Percentiles rank a stretch among this genome's conserved stretches.
Conservation (phyloP, 2,797 vertebrate genomes). For the Betta splendens region DNA sequence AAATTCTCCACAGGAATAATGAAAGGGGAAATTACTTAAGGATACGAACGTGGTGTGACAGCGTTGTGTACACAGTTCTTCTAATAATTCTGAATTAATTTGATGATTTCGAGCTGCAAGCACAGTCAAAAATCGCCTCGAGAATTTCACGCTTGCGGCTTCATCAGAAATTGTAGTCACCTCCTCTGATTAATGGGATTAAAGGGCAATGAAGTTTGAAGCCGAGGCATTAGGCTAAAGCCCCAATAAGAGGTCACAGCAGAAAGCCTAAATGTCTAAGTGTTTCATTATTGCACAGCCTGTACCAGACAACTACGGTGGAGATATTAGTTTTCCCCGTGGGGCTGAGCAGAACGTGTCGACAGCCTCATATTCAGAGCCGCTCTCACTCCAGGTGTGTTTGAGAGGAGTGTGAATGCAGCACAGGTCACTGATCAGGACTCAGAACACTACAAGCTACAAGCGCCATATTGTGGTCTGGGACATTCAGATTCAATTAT, state of each 20-base stretch:
- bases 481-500: constrained; percentile 29
- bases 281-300: constrained; percentile 24
- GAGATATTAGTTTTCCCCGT: constrained; percentile 30
- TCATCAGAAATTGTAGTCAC: constrained; percentile 38
- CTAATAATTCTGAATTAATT: constrained; percentile 62
- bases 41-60: constrained; percentile 47
- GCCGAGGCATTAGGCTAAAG: constrained; percentile 33
- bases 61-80: constrained; percentile 54
- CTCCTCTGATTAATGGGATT: constrained; percentile 58
- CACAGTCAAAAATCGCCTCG: constrained; percentile 6
- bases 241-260: constrained; percentile 40
- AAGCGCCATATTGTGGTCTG: constrained; percentile 1
- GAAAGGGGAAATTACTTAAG: constrained; percentile 72
- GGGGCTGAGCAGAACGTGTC: constrained; percentile 30
- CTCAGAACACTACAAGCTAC: constrained; percentile 12
- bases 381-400: constrained; percentile 31
- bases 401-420: constrained; percentile 28
- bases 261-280: constrained; percentile 34
- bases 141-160: constrained; percentile 25
- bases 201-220: constrained; percentile 45
- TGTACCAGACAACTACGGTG: constrained; percentile 7
- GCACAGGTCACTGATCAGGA: constrained; percentile 31
- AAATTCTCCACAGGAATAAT: constrained; percentile 73
- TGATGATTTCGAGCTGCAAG: constrained; percentile 40
- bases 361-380: constrained; percentile 21